Conservation (phyloP, 2,888 invertebrate genomes). For the Pterostichus madidus region DNA sequence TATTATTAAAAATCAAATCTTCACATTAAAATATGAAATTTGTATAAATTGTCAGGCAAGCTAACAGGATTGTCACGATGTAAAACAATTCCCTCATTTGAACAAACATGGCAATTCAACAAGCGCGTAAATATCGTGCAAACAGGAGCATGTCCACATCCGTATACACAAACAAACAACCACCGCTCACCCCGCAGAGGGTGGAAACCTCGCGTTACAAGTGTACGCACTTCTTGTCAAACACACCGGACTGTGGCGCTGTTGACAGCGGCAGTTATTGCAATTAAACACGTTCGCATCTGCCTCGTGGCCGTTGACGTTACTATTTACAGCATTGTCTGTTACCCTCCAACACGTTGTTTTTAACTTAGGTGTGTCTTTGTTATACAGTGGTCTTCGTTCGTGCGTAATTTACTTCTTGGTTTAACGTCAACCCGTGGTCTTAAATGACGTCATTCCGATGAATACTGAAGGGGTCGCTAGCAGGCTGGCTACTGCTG, state of each 20-base stretch:
- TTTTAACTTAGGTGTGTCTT: background rate
- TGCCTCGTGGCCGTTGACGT: constrained; percentile 20
- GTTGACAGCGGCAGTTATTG: constrained; percentile 35
- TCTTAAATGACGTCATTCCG: background rate
- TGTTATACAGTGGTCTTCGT: constrained; percentile 1
- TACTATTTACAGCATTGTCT: constrained; percentile 38
- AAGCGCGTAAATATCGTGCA: constrained; percentile 40
- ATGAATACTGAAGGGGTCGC: constrained; percentile 1
- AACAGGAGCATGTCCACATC: constrained; percentile 23
- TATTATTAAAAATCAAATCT: background rate
- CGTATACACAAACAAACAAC: constrained; percentile 1
- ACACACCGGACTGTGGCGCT: constrained; percentile 38
- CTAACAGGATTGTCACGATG: constrained; percentile 34
- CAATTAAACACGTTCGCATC: constrained; percentile 49
- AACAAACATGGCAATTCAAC: constrained; percentile 42
- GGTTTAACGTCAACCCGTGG: background rate
- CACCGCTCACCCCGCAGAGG: background rate
- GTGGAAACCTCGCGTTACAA: constrained; percentile 1
- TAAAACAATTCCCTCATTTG: constrained; percentile 21
- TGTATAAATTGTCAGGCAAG: constrained; percentile 3
- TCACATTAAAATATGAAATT: constrained; percentile 1
- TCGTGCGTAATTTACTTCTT: constrained; percentile 40
- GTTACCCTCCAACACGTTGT: background rate
- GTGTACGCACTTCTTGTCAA: constrained; percentile 56
- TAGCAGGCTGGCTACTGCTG: background rate